Evolutionary conservation across 2,113 vertebrate species (phyloP).

Genomic region (Camelus bactrianus): DNA sequence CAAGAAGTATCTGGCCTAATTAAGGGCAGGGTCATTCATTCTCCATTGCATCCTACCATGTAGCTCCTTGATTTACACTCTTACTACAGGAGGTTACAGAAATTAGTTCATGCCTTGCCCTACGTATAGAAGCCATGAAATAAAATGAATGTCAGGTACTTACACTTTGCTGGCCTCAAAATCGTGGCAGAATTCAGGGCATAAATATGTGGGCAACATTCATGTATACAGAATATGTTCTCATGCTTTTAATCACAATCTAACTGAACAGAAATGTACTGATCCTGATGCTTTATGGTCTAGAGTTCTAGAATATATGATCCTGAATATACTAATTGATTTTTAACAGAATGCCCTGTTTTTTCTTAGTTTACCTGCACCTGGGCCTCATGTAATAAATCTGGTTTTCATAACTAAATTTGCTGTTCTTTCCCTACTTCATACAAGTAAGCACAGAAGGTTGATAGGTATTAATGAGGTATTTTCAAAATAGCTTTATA

Average conservation of each 20-base stretch:
- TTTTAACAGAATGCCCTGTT: rapidly evolving
- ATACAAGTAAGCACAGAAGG: slow-evolving; percentile 34
- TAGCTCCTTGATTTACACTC: slow-evolving; percentile 42
- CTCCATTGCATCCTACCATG: not conserved
- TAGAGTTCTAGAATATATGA: not conserved
- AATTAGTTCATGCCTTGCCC: slow-evolving; percentile 28
- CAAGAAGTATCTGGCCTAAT: not conserved
- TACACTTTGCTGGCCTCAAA: not conserved
- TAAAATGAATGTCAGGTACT: not conserved
- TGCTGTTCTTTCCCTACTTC: not conserved
- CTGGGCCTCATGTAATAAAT: not conserved
- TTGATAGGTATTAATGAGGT: slow-evolving; percentile 35
- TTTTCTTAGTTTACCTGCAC: slow-evolving; percentile 44
- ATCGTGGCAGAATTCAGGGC: not conserved
- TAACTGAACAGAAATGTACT: not conserved
- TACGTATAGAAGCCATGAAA: not conserved
- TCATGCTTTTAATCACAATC: slow-evolving; percentile 5
- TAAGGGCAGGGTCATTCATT: slow-evolving; percentile 43
- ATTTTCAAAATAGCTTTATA: slow-evolving; percentile 22
- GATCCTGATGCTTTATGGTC: not conserved
- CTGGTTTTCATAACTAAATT: slow-evolving; percentile 40
- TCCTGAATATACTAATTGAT: not conserved
- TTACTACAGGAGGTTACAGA: slow-evolving; percentile 28
- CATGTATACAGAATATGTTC: not conserved
- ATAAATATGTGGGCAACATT: not conserved